These are phyloP conservation scores for Muscicapa striata DNA, from an alignment of 2,797 vertebrate genomes.

Conservation along the genomic window DNA sequence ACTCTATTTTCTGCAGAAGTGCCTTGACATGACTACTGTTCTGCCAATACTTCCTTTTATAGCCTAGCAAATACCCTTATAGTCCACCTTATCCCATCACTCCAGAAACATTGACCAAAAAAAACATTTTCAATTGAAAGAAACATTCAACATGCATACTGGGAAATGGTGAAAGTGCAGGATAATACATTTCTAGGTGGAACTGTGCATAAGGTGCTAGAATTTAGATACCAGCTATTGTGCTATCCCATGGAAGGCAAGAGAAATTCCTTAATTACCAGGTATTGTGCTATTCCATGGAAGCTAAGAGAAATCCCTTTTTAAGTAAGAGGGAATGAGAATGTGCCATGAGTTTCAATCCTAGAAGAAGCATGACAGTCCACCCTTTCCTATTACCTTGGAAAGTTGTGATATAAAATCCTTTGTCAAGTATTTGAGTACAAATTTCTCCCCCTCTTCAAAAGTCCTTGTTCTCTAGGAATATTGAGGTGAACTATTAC, in stretches of 20 bases:
- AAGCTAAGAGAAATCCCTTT: not conserved
- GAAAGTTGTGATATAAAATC: not conserved
- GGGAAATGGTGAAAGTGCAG: not conserved
- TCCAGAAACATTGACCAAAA: not conserved
- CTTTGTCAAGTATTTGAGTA: not conserved
- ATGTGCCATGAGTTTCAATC: not conserved
- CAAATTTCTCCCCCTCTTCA: not conserved
- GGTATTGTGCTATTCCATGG: accelerated
- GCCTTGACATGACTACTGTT: not conserved
- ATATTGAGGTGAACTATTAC: not conserved
- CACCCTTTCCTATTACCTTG: not conserved
- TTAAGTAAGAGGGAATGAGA: not conserved
- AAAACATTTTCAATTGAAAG: not conserved
- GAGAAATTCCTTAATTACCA: too few relatives aligned
- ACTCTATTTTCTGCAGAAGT: not conserved
- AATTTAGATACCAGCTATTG: not conserved
- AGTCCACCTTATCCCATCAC: not conserved
- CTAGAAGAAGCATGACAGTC: not conserved
- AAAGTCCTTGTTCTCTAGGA: not conserved
- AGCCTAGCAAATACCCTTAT: not conserved
- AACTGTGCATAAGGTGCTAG: not conserved
- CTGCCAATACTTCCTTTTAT: not conserved
- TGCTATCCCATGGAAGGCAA: too few relatives aligned
- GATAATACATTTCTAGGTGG: not conserved
- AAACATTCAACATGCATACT: not conserved